Percentiles rank a stretch among this genome's conserved stretches.
These are phyloP conservation scores for Lophius piscatorius DNA, from an alignment of 2,113 vertebrate genomes.

Conservation along the genomic window DNA sequence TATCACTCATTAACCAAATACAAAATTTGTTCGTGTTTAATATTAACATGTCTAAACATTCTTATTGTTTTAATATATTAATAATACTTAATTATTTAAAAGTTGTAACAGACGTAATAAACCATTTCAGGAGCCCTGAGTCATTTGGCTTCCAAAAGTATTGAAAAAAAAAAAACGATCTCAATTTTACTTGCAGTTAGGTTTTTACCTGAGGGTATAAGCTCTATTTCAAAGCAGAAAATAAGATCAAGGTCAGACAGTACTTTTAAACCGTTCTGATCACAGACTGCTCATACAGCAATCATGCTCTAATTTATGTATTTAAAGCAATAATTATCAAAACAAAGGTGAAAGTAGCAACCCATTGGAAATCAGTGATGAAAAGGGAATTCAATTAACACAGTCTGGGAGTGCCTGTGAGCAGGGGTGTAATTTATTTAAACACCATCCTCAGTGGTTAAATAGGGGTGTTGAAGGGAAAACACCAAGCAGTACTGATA, in stretches of 20 bases:
- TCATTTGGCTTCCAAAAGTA: no score
- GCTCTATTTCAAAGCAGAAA: slow-evolving; percentile 23
- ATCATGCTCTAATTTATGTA: slow-evolving; percentile 53
- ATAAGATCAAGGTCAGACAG: neutral
- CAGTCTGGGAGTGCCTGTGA: slow-evolving; percentile 59
- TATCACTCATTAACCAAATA: no score
- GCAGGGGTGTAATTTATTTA: slow-evolving; percentile 72
- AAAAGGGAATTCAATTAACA: slow-evolving; percentile 65
- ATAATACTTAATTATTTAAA: no score
- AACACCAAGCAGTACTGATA: slow-evolving; percentile 40
- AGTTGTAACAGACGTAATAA: no score
- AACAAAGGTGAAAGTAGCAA: slow-evolving; percentile 49
- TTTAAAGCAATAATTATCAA: slow-evolving; percentile 56
- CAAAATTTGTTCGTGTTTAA: no score
- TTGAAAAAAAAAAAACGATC: no score
- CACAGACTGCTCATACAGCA: slow-evolving; percentile 35
- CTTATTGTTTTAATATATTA: no score
- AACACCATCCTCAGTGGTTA: slow-evolving; percentile 65
- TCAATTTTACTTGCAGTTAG: no score
- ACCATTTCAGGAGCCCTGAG: no score
- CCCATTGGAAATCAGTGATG: slow-evolving; percentile 48
- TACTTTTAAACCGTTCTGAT: slow-evolving; percentile 13
- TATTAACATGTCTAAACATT: no score
- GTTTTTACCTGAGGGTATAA: no score
- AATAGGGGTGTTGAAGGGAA: slow-evolving; percentile 56